phyloP scores from a whole-genome alignment of 2,113 vertebrate genomes.

The Dipodomys merriami region DNA sequence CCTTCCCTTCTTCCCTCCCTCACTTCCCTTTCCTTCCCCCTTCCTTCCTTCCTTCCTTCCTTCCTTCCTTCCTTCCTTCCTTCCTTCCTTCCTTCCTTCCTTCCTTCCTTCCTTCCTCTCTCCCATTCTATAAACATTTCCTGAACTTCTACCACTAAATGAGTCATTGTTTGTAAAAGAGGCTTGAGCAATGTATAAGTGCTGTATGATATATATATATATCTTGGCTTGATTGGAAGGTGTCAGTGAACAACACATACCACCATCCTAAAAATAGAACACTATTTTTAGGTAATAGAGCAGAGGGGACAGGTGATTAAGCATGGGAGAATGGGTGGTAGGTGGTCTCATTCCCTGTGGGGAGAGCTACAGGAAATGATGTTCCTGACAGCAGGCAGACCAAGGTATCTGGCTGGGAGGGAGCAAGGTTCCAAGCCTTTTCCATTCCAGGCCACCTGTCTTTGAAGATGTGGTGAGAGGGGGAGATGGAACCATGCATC shows the following conservation, averaged over 20 bases:
- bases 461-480: not conserved
- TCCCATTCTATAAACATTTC: not conserved
- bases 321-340: not conserved
- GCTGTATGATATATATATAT: too few relatives aligned
- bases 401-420: not conserved
- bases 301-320: too few relatives aligned
- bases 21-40: too few relatives aligned
- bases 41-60: too few relatives aligned
- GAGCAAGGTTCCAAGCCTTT: not conserved
- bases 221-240: not conserved
- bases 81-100: too few relatives aligned
- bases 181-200: not conserved
- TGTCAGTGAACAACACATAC: not conserved
- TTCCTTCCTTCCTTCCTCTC: too few relatives aligned
- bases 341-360: not conserved
- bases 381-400: not conserved
- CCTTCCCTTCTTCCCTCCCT: too few relatives aligned
- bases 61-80: too few relatives aligned
- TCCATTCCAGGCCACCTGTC: not conserved
- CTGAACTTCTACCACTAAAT: not conserved
- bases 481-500: not conserved
- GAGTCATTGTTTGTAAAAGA: not conserved
- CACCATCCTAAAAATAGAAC: too few relatives aligned
- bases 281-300: not conserved
- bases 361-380: not conserved